Conservation (phyloP, 2,797 vertebrate species). For the Lophotriccus pileatus region DNA sequence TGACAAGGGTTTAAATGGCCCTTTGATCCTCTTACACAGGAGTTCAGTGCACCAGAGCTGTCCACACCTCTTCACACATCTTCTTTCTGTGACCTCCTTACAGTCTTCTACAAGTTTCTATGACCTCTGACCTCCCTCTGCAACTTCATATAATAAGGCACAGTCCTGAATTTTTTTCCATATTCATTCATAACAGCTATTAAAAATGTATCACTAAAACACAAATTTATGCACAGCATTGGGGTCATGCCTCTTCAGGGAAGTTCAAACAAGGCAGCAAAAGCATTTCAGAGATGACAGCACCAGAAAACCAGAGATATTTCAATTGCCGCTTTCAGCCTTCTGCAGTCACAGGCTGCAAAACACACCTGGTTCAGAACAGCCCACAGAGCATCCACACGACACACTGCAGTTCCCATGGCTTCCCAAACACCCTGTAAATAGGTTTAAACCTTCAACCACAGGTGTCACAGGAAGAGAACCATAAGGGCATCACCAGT, state of each 20-base stretch:
- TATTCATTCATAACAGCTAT: background rate
- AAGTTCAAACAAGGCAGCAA: background rate
- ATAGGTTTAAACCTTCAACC: background rate
- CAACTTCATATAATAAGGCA: background rate
- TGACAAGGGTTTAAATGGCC: background rate
- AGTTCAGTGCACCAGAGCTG: background rate
- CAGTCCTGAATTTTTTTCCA: background rate
- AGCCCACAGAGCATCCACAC: background rate
- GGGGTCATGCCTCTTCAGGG: background rate
- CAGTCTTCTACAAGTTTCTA: background rate
- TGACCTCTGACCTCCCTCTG: background rate
- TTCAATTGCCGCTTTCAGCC: background rate
- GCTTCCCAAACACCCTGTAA: background rate
- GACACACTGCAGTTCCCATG: background rate
- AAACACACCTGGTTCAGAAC: background rate
- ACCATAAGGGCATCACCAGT: background rate
- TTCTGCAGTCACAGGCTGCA: background rate
- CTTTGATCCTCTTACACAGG: background rate
- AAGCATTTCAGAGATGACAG: background rate
- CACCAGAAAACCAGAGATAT: background rate
- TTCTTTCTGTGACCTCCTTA: background rate
- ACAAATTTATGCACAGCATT: background rate
- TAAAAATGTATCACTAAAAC: background rate
- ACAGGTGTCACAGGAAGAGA: background rate
- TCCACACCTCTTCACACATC: background rate